Base-by-base conservation (phyloP, 2,888 invertebrate genomes). In the Amorpha juglandis region DNA sequence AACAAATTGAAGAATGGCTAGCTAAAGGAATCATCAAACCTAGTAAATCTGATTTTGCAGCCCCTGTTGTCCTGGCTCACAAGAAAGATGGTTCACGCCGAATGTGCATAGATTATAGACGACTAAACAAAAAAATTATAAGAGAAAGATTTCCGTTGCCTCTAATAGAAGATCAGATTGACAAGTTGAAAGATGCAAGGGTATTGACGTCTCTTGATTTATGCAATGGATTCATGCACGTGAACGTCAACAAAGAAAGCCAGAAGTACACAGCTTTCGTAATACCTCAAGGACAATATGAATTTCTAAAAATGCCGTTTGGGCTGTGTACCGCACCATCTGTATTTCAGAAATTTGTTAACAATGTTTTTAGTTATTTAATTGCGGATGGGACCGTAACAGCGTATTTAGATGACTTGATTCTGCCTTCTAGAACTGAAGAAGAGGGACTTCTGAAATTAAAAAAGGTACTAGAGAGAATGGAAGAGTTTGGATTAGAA, bases 211-310 rank as follows among this genome's bases (percentile, higher is more conserved):
- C 45, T 0, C 45, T 72, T 6, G 70, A 70, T 50, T 38, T 62
- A 6, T 35, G 35, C 33, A 53, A 53, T 35, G 53, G 53, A 6
- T 53, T 53, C 7, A 6, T 35, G 0, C 62, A 62, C 21, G 11
- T 42, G 4, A 45, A 42, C 1, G 62, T 62, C 12, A 9, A 47
- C 63, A 63, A 67, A 50, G 67, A 67, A 16, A 58, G 58, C 14
- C 58, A 58, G 58, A 81, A 70, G 86, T 71, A 83, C 64, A 86
- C 85, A 0, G 69, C 87, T 0, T 88, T 88, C 71, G 82, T 87
- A 3, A 82, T 79, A 11, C 82, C 72, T 7, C 73, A 75, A 70
- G 82, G 83, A 19, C 87, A 69, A 27, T 68, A 63, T 16, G 67
- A 69, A 38, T 67, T 69, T 38, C 9, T 83, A 19, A 78, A 71